A percentile compares a stretch with the other conserved stretches of the same genome.
These are phyloP conservation scores for Grapholita molesta DNA, from an alignment of 1,140 invertebrate species.

Conservation along the genomic window DNA sequence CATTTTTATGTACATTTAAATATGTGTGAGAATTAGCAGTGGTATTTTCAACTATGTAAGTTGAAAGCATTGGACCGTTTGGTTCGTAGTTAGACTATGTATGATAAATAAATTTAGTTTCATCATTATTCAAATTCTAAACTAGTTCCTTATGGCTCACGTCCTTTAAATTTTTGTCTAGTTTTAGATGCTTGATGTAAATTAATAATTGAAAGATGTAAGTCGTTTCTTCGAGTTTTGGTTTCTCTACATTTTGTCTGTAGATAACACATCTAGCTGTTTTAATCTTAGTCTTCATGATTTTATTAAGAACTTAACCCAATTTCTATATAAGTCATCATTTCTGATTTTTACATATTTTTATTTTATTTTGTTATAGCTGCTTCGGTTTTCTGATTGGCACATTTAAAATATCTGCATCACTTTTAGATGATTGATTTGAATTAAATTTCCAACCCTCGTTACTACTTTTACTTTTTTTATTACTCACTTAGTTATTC, in stretches of 20 bases:
- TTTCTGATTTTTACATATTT: no score
- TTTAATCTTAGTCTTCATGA: neutral
- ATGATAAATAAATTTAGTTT: neutral
- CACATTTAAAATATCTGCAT: no score
- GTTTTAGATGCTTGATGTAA: neutral
- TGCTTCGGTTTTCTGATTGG: no score
- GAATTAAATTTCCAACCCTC: no score
- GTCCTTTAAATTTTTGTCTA: neutral
- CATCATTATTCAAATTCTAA: neutral
- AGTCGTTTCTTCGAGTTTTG: neutral
- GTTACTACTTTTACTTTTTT: no score
- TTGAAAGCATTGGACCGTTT: neutral
- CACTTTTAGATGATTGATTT: no score
- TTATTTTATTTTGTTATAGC: no score
- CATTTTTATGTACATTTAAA: neutral
- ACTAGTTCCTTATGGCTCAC: neutral
- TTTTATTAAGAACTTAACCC: neutral
- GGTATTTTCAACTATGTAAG: neutral
- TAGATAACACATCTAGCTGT: neutral
- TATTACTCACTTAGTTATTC: no score
- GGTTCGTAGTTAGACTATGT: neutral
- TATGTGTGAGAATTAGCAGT: neutral
- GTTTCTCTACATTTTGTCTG: neutral
- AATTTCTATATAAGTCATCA: no score
- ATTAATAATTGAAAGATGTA: neutral